Evolutionary conservation across 1,140 invertebrate species (phyloP).

Genomic region (Zaprionus davidi): DNA sequence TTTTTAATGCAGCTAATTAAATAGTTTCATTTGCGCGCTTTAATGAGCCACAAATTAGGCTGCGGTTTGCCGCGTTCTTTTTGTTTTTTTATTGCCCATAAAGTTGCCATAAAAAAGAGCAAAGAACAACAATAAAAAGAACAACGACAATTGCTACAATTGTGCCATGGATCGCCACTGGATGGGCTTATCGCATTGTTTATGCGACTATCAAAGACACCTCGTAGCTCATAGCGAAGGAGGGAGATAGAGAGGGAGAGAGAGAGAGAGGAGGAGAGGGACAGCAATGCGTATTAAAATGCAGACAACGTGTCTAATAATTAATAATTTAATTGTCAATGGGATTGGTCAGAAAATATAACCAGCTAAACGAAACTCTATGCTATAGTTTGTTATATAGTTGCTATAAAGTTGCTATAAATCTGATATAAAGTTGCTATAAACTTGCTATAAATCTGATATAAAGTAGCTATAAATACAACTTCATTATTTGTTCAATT

Average conservation of each 20-base stretch:
- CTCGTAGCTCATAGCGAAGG: constrained; percentile 51
- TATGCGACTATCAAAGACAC: constrained; percentile 73
- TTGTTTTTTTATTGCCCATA: constrained; percentile 61
- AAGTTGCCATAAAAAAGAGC: constrained; percentile 33
- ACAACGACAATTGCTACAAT: constrained; percentile 64
- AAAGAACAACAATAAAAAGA: constrained; percentile 29
- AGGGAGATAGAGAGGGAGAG: not conserved
- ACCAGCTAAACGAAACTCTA: constrained; percentile 16
- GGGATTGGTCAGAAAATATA: constrained; percentile 51
- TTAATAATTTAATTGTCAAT: constrained; percentile 61
- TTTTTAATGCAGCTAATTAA: constrained; percentile 67
- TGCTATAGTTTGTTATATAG: not conserved
- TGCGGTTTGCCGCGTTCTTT: constrained; percentile 40
- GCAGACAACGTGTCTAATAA: constrained; percentile 75
- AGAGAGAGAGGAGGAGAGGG: not conserved
- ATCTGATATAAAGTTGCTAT: not conserved
- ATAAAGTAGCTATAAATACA: not conserved
- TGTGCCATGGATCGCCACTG: not conserved
- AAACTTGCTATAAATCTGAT: not conserved
- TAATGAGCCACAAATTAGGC: constrained; percentile 67
- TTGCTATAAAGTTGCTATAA: not conserved
- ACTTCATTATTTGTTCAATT: too few species aligned
- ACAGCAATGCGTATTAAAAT: constrained; percentile 46
- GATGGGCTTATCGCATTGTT: constrained; percentile 46
- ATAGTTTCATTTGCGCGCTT: constrained; percentile 63